Evolutionary conservation across 2,888 invertebrate genomes (phyloP).

Genomic region (Coremacera marginata): DNA sequence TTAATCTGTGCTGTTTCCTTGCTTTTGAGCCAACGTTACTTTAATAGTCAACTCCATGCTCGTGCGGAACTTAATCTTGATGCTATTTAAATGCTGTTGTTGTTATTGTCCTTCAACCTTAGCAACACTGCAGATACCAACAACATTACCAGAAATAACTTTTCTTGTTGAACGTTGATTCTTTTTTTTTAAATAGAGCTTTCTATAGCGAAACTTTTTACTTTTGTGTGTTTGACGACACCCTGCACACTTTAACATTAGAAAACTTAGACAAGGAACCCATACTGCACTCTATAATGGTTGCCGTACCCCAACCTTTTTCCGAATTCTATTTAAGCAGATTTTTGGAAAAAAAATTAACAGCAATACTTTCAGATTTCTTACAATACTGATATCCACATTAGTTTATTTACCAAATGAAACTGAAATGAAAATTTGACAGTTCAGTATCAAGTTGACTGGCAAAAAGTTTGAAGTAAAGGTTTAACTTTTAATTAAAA

Average conservation of each 20-base stretch:
- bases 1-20: neutral
- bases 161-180: conserved; percentile 8
- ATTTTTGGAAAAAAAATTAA: conserved; percentile 11
- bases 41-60: neutral
- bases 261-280: neutral
- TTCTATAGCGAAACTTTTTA: conserved; percentile 18
- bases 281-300: neutral
- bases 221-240: conserved; percentile 24
- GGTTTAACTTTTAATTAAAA: neutral
- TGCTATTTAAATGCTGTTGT: neutral
- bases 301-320: neutral
- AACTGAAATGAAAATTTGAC: conserved; percentile 8
- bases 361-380: conserved; percentile 14
- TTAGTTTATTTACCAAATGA: conserved; percentile 29
- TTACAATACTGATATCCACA: neutral
- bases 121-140: conserved; percentile 6
- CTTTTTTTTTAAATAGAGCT: neutral
- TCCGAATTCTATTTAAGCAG: neutral
- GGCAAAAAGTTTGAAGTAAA: neutral
- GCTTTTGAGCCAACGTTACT: neutral
- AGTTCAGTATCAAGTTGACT: neutral
- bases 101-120: neutral
- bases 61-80: neutral
- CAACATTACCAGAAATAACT: conserved; percentile 16
- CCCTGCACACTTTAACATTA: conserved; percentile 11